phyloP scores from a whole-genome alignment of 2,888 invertebrate species.

The Alsophila aescularia region DNA sequence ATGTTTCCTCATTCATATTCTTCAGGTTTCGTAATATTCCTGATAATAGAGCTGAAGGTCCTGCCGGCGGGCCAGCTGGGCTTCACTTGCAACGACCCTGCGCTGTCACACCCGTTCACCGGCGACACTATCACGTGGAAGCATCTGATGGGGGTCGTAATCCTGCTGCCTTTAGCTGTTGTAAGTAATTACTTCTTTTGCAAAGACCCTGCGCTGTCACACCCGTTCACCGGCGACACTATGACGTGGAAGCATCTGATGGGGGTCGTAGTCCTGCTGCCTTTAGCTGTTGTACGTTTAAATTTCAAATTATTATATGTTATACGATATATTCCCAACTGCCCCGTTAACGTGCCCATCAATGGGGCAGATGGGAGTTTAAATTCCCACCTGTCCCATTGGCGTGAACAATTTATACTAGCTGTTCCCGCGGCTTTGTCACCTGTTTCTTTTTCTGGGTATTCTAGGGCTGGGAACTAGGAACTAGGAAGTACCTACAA shows the following conservation, averaged over 20 bases:
- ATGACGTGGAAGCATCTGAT: slow-evolving; percentile 83
- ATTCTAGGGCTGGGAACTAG: too few species aligned
- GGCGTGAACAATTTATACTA: too few species aligned
- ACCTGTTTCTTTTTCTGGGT: too few species aligned
- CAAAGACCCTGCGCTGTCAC: slow-evolving; percentile 83
- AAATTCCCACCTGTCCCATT: too few species aligned
- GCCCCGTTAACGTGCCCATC: too few species aligned
- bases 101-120: slow-evolving; percentile 85
- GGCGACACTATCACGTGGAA: slow-evolving; percentile 88
- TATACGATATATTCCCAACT: too few species aligned
- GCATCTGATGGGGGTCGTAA: slow-evolving; percentile 76
- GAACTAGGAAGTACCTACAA: too few species aligned
- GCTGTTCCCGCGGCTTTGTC: too few species aligned
- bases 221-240: slow-evolving; percentile 88
- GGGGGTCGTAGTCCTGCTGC: slow-evolving; percentile 75
- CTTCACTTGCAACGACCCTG: slow-evolving; percentile 89
- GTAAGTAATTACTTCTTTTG: slow-evolving; percentile 62
- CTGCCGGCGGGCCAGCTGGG: slow-evolving; percentile 86
- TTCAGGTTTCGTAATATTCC: slow-evolving; percentile 81
- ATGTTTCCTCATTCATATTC: neutral
- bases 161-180: slow-evolving; percentile 82
- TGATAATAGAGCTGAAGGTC: slow-evolving; percentile 83
- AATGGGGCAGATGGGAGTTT: too few species aligned
- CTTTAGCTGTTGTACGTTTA: slow-evolving; percentile 85
- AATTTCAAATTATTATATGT: too few species aligned